Percentiles rank a stretch among this genome's conserved stretches.
Conservation (phyloP, 2,797 vertebrate genomes). For the Hybognathus amarus region DNA sequence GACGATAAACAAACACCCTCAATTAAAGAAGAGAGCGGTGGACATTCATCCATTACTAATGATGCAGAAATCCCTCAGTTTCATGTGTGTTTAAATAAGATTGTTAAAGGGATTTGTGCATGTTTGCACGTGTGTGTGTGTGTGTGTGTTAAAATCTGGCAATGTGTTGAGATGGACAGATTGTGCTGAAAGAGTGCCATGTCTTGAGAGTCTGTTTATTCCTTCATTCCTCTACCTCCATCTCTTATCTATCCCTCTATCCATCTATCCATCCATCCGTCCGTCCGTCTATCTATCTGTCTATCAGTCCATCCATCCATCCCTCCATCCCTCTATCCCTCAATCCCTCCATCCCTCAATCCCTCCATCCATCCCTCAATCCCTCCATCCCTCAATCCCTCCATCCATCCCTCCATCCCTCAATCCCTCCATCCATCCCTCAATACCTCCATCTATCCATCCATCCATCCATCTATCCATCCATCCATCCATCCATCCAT, state of each 20-base stretch:
- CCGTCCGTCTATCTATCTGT: not conserved
- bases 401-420: no score
- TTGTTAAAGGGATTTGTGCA: not conserved
- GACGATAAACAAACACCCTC: not conserved
- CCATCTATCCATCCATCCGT: not conserved
- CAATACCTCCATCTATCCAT: no score
- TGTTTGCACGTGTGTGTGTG: conserved; percentile 4
- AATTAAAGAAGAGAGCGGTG: not conserved
- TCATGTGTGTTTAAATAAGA: conserved; percentile 33
- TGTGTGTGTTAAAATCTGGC: conserved; percentile 50
- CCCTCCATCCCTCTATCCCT: not conserved
- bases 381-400: no score
- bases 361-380: no score
- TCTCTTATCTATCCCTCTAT: not conserved
- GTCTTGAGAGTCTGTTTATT: conserved; percentile 46
- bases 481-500: no score
- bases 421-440: no score
- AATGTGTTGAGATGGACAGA: conserved; percentile 57
- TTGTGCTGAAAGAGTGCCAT: conserved; percentile 59
- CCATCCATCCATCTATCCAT: no score
- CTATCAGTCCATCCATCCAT: not conserved
- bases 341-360: no score
- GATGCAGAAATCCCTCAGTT: conserved; percentile 23
- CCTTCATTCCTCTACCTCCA: conserved; percentile 21
- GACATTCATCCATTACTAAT: conserved; percentile 16